A percentile compares a stretch with the other conserved stretches of the same genome.
These are phyloP conservation scores for Steinernema feltiae DNA, from an alignment of 1,140 invertebrate genomes.

Conservation along the genomic window DNA sequence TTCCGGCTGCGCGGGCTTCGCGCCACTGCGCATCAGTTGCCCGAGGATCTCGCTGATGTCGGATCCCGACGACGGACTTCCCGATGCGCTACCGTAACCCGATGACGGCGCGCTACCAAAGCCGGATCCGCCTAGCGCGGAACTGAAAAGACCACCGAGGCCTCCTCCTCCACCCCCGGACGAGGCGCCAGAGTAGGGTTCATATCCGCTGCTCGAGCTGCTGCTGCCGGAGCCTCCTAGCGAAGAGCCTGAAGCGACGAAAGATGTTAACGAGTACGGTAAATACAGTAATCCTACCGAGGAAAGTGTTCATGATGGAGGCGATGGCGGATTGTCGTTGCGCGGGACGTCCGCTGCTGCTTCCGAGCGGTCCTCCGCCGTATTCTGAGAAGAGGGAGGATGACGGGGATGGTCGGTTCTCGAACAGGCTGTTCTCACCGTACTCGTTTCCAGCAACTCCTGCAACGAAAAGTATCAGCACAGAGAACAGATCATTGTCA, in stretches of 20 bases:
- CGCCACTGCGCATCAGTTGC: not conserved
- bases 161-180: not conserved
- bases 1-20: constrained; percentile 8
- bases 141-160: not conserved
- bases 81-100: not conserved
- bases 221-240: not conserved
- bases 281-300: constrained; percentile 18
- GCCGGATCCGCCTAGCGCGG: not conserved
- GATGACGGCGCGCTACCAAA: not conserved
- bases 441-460: constrained; percentile 17
- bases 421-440: constrained; percentile 4
- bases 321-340: constrained; percentile 25
- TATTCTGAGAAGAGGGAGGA: not conserved
- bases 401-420: not conserved
- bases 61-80: too few species aligned
- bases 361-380: constrained; percentile 24
- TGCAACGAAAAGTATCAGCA: not conserved
- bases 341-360: not conserved
- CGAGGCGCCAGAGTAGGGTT: not conserved
- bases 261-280: not conserved
- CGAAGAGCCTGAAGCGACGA: not conserved
- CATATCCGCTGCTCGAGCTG: not conserved
- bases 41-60: constrained; percentile 4
- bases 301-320: constrained; percentile 31
- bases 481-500: too few species aligned